Evolutionary conservation across 2,113 vertebrate species (phyloP), one percentile per base, ranked within the genome.

Genomic region (Mixornis gularis): DNA sequence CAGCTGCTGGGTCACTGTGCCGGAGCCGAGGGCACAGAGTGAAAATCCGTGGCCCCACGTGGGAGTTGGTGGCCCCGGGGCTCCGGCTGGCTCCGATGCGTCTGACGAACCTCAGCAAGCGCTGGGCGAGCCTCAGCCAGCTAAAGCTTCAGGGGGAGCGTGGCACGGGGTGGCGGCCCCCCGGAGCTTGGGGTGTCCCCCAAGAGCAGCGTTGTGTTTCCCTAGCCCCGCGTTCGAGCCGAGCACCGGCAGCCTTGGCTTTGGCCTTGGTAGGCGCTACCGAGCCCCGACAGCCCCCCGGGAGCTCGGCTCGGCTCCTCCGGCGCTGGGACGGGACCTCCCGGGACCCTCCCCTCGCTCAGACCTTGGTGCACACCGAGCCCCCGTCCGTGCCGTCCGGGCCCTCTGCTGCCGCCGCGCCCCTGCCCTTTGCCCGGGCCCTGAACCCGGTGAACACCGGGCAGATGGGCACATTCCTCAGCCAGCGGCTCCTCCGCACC

Each of bases 381-480:
- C 29, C 52, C 73, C 85, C 89, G 55, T 86, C 96, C 27, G 5
- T 40, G 24, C 27, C 56, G 12, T 85, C 89, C 72, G 62, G 64
- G 44, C 4, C 27, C 3, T 94, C 77, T 32, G 87, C 30, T 27
- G 72, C 53, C 19, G 32, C 73, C 22, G 36, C 0, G 16, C 16
- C 17, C 17, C 76, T 24, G 38, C 24, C 80, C 53, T n/a, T 85
- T 2, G 40, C 65, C 64, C 44, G 64, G 30, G 90, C 84, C 44
- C 90, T 74, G 89, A 98, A 99, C 21, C 99, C 98, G 36, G 84
- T 98, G 97, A 99, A 99, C 56, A 97, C 89, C 9, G 99, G 99
- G 95, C 99, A 98, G 92, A 99, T 95, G 70, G 99, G 99, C 64
- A 99, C 89, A 16, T 94, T 93, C 55, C 92, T 91, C 49, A 99